A percentile compares a stretch with the other conserved stretches of the same genome.
Evolutionary conservation across 2,797 vertebrate genomes (phyloP).

Genomic region (Chloroceryle inda): DNA sequence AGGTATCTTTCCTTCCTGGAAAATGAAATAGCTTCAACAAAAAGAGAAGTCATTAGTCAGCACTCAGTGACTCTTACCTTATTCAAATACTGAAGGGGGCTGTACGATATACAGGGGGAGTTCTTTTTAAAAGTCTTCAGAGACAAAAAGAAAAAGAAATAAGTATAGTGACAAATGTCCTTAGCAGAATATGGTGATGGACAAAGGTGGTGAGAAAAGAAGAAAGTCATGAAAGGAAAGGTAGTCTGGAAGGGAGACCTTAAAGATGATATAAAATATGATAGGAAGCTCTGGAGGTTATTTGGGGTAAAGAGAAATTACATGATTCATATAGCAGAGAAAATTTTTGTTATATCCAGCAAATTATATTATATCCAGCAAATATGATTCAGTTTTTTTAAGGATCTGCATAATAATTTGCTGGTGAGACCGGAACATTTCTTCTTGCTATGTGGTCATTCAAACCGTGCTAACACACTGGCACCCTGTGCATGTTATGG

Average conservation of each 20-base stretch:
- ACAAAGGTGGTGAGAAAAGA: not conserved
- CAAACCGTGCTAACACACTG: slow-evolving; percentile 29
- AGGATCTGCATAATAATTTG: slow-evolving; percentile 18
- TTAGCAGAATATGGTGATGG: not conserved
- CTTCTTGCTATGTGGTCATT: slow-evolving; percentile 54
- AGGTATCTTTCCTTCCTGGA: not conserved
- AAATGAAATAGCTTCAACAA: not conserved
- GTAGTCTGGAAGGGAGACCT: not conserved
- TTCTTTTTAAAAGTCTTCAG: not conserved
- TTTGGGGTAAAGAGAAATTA: not conserved
- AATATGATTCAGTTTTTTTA: slow-evolving; percentile 1
- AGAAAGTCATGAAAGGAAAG: not conserved
- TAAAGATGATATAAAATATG: not conserved
- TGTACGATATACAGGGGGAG: not conserved
- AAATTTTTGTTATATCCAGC: not conserved
- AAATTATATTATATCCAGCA: not conserved
- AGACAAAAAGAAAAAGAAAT: not conserved
- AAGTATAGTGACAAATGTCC: not conserved
- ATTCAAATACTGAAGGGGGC: not conserved
- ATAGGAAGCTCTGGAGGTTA: not conserved
- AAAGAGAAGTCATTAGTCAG: not conserved
- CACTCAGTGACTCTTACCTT: not conserved
- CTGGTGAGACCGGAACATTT: slow-evolving; percentile 32
- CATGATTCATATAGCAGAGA: not conserved
- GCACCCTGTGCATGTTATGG: slow-evolving; percentile 37